phyloP scores from a whole-genome alignment of 2,888 invertebrate genomes.

The Cenopis cana region DNA sequence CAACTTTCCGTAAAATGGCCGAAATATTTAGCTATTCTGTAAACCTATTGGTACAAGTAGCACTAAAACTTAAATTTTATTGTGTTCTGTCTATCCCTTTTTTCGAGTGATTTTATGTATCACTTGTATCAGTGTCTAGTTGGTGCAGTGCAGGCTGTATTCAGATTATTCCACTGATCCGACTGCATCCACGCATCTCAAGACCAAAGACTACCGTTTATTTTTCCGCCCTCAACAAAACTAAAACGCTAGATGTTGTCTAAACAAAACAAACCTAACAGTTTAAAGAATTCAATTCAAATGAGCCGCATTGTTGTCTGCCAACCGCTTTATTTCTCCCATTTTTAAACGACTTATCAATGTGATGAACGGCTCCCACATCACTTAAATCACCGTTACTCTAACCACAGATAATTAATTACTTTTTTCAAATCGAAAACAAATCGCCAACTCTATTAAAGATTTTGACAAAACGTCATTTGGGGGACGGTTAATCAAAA shows the following conservation, averaged over 20 bases:
- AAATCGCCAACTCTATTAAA: slow-evolving; percentile 68
- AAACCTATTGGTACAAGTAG: too few relatives aligned
- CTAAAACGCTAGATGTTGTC: slow-evolving; percentile 53
- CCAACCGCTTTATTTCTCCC: slow-evolving; percentile 64
- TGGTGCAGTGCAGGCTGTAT: not conserved
- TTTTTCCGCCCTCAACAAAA: slow-evolving; percentile 57
- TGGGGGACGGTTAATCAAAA: slow-evolving; percentile 72
- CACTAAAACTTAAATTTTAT: too few relatives aligned
- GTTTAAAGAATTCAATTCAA: slow-evolving; percentile 74
- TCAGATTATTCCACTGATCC: not conserved
- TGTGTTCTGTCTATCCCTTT: too few relatives aligned
- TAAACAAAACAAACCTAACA: slow-evolving; percentile 62
- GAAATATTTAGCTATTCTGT: too few relatives aligned
- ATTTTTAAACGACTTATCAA: slow-evolving; percentile 67
- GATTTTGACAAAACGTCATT: slow-evolving; percentile 73
- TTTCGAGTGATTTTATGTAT: too few relatives aligned
- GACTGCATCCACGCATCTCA: not conserved
- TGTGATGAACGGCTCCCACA: slow-evolving; percentile 62
- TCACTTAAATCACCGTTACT: slow-evolving; percentile 44
- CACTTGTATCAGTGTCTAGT: not conserved
- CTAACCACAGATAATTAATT: slow-evolving; percentile 64
- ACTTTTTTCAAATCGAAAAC: slow-evolving; percentile 62
- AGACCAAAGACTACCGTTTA: slow-evolving; percentile 51
- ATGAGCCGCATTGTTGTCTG: slow-evolving; percentile 81
- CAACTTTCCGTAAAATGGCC: too few relatives aligned